phyloP scores from a whole-genome alignment of 2,888 invertebrate genomes.

The Disparrhopalites patrizii region DNA sequence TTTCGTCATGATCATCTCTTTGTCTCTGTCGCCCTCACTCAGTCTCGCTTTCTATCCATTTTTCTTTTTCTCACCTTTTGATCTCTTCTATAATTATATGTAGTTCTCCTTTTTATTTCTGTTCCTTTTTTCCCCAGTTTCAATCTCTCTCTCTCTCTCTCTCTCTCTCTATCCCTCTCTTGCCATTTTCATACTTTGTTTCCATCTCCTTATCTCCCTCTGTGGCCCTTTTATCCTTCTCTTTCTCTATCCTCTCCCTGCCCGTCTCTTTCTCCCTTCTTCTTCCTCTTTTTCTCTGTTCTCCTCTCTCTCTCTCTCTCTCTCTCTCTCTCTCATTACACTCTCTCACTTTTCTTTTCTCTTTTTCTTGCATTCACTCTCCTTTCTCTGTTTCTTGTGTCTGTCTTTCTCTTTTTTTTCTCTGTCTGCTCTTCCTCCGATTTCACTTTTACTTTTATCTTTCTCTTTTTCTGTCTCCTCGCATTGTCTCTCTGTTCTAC shows the following conservation, averaged over 20 bases:
- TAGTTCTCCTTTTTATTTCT: too few relatives aligned
- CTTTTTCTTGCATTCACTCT: neutral
- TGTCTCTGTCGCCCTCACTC: too few relatives aligned
- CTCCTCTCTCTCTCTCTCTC: too few relatives aligned
- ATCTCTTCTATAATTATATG: too few relatives aligned
- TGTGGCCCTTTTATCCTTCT: neutral
- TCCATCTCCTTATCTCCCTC: neutral
- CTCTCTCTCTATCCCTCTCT: neutral
- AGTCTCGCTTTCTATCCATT: too few relatives aligned
- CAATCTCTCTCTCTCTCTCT: too few relatives aligned
- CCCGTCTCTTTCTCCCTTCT: conserved; percentile 7
- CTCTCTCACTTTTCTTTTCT: neutral
- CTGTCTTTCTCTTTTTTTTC: neutral
- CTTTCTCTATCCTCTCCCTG: neutral
- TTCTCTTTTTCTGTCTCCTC: too few relatives aligned
- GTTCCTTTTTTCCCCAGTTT: too few relatives aligned
- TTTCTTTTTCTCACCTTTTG: too few relatives aligned
- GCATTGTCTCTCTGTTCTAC: neutral
- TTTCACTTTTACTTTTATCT: too few relatives aligned
- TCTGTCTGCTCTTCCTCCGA: neutral
- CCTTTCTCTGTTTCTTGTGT: too few relatives aligned
- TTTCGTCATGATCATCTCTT: too few relatives aligned
- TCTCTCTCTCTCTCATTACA: neutral
- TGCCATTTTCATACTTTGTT: neutral
- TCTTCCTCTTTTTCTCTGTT: conserved; percentile 10